Conservation (phyloP, 2,888 invertebrate genomes). For the Tachystola acroxantha region DNA sequence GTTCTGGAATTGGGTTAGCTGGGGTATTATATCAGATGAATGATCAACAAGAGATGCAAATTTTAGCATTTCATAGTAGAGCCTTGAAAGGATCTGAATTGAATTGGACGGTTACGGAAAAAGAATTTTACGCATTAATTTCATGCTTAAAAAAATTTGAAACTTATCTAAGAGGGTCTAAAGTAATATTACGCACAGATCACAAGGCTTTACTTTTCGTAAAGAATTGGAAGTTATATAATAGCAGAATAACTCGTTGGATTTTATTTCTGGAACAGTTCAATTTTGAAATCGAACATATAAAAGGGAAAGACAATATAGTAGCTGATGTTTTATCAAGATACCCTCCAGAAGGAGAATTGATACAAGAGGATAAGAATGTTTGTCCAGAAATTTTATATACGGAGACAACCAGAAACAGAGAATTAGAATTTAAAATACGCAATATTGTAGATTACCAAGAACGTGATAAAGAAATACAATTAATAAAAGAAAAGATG, state of each 20-base stretch:
- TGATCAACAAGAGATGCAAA: slow-evolving; percentile 8
- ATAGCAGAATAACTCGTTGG: slow-evolving; percentile 18
- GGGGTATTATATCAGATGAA: slow-evolving; percentile 18
- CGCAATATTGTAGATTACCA: slow-evolving; percentile 6
- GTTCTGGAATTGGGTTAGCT: slow-evolving; percentile 15
- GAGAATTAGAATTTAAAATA: neutral
- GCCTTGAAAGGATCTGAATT: no score
- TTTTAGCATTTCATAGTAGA: slow-evolving; percentile 19
- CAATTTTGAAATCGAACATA: slow-evolving; percentile 17
- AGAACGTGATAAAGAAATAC: slow-evolving; percentile 7
- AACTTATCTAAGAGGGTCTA: slow-evolving; percentile 20
- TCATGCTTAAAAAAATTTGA: slow-evolving; percentile 20
- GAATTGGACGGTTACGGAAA: slow-evolving; percentile 23
- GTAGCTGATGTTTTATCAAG: slow-evolving; percentile 14
- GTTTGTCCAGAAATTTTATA: slow-evolving; percentile 11
- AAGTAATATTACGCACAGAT: slow-evolving; percentile 19
- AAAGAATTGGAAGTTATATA: slow-evolving; percentile 20
- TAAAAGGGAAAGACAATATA: slow-evolving; percentile 14
- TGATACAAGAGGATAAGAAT: slow-evolving; percentile 13
- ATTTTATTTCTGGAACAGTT: slow-evolving; percentile 20
- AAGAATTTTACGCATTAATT: slow-evolving; percentile 22
- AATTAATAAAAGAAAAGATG: slow-evolving; percentile 1
- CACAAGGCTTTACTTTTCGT: slow-evolving; percentile 20
- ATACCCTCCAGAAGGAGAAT: slow-evolving; percentile 8
- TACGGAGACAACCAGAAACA: slow-evolving; percentile 5